phyloP scores from a whole-genome alignment of 1,140 invertebrate species.

The Drosophila malerkotliana region DNA sequence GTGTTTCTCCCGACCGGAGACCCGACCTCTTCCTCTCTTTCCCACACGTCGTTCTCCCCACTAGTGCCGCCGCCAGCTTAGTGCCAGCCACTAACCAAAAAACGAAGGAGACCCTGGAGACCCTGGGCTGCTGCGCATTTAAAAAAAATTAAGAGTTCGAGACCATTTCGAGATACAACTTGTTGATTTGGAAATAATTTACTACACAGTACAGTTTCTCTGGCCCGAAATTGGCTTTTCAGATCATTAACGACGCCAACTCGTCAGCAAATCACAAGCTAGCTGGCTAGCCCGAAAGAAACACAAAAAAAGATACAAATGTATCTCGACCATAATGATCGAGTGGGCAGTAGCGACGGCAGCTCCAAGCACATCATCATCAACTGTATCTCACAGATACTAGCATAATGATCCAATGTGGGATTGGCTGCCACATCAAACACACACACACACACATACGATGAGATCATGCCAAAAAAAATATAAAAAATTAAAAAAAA shows the following conservation, averaged over 20 bases:
- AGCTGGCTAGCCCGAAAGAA: slow-evolving; percentile 2
- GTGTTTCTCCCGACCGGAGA: slow-evolving; percentile 27
- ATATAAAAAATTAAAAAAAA: slow-evolving; percentile 10
- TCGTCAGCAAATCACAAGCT: slow-evolving; percentile 23
- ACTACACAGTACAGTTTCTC: slow-evolving; percentile 13
- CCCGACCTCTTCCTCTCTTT: not conserved
- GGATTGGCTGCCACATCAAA: slow-evolving; percentile 49
- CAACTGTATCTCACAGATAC: slow-evolving; percentile 53
- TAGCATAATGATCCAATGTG: slow-evolving; percentile 36
- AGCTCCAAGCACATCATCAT: slow-evolving; percentile 35
- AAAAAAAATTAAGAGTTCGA: not conserved
- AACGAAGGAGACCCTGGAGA: not conserved
- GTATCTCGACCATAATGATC: slow-evolving; percentile 40
- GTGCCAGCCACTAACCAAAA: slow-evolving; percentile 15
- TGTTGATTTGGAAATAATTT: slow-evolving; percentile 25
- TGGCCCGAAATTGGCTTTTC: slow-evolving; percentile 22
- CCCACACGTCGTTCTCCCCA: slow-evolving; percentile 23
- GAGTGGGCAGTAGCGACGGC: slow-evolving; percentile 36
- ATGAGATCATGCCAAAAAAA: slow-evolving; percentile 60
- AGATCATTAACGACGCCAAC: slow-evolving; percentile 47
- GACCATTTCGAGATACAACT: slow-evolving; percentile 10
- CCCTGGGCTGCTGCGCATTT: slow-evolving; percentile 31
- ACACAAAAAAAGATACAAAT: slow-evolving; percentile 38
- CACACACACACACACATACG: slow-evolving; percentile 11
- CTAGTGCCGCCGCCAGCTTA: slow-evolving; percentile 28